Base-by-base conservation (phyloP, 2,113 vertebrate species). In the Xenotilapia longispinis region DNA sequence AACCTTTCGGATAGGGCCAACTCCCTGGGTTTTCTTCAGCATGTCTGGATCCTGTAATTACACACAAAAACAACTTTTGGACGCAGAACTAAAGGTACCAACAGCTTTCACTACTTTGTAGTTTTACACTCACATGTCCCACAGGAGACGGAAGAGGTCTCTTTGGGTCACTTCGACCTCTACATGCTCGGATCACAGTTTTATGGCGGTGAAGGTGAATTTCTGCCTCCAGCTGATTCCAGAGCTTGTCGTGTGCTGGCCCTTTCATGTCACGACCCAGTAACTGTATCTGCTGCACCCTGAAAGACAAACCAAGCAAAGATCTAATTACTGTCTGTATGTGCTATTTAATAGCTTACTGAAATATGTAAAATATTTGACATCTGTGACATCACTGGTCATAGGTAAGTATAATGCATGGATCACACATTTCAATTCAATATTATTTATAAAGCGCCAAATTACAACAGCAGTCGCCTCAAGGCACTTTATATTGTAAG, bases 181-280 rank as follows among this genome's bases (percentile, higher is more conserved):
- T 94, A 55, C 99, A 99, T 54, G 99, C 99, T 87, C 99, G 95
- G 87, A 99, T 99, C 17, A 99, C 99, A 0, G 99, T 99, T 96
- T 99, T 99, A 90, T 99, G 98, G 73, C 99, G 98, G 84, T 99
- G 99, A 45, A 99, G 97, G 92, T 99, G 99, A 68, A 99, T 99
- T 96, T 99, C 99, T 6, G 99, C 99, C 93, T 99, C 98, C 81
- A 99, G 91, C 21, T 99, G 99, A 94, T 99, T 99, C 99, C 99
- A 99, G 83, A 99, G 97, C 92, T 99, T 99, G 93, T 99, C 99
- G 1, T 99, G 99, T 87, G 99, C 99, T 5, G 99, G 98, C 9
- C 98, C 98, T 86, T 99, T 99, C 99, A 99, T 99, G 94, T 99
- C 98, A 49, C 98, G 96, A 81, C 99, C 99, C 86, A 99, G 93